Evolutionary conservation across 2,888 invertebrate genomes (phyloP).

Genomic region (Metellina segmentata): DNA sequence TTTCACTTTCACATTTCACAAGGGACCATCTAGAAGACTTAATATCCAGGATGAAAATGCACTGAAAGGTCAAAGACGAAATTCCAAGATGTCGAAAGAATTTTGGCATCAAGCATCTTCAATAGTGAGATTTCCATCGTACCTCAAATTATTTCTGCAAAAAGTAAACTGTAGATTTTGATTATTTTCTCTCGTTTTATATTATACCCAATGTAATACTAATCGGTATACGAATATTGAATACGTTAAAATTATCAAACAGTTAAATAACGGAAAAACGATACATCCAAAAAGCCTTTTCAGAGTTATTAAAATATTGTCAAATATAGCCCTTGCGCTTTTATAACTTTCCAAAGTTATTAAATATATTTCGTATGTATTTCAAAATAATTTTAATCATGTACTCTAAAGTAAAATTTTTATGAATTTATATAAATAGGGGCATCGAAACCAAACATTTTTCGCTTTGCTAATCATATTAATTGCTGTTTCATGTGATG

Average conservation of each 20-base stretch:
- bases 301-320: too few species aligned
- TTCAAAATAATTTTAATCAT: too few species aligned
- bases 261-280: neutral
- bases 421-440: too few species aligned
- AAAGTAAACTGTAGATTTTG: constrained; percentile 8
- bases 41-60: neutral
- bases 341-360: too few species aligned
- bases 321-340: too few species aligned
- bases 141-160: neutral
- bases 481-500: too few species aligned
- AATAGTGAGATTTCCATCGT: neutral
- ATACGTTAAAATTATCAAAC: neutral
- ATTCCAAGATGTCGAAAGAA: constrained; percentile 39
- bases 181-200: neutral
- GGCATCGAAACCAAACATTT: too few species aligned
- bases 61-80: constrained; percentile 15
- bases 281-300: too few species aligned
- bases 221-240: neutral
- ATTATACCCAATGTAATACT: neutral
- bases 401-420: too few species aligned
- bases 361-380: too few species aligned
- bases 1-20: neutral
- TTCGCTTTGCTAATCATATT: too few species aligned
- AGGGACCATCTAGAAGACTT: neutral
- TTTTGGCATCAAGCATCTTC: neutral